Evolutionary conservation across 2,888 invertebrate species (phyloP), one percentile per base, ranked within the genome.

Genomic region (Perizoma affinitatum): DNA sequence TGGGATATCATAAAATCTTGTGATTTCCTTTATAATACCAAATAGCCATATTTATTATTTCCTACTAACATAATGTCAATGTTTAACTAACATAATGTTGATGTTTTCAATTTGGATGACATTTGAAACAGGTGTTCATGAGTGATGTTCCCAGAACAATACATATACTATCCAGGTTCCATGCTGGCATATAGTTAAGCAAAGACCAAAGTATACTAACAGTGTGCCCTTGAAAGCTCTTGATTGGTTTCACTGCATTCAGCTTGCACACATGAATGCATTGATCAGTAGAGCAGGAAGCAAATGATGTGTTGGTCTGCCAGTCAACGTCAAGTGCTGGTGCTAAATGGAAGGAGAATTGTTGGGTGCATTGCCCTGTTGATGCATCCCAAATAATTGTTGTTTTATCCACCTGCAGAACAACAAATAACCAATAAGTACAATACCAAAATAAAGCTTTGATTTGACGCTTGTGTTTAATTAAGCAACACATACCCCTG

Each of bases 371-470:
- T 80, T 97, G 97, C 0, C 99, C 99, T 74, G 98, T 98, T 51
- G 97, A 97, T 36, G 99, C 98, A 92, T 99, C 99, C 99, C 99
- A 99, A 76, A 99, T 99, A 66, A 99, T 99, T 42, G 99, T 99
- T 5, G 99, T 99, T 82, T 96, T 96, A 75, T 96, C 96, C 52
- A 96, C 94, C 96, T 97, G 82, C 5, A 79, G 66, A 44, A 55
- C 11, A 45, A 51, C 6, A 11, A 33, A 38, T 38, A 5, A 38
- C 7, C 38, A 38, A 6, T 3, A 38, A 38, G 4, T 38, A n/a
- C 4, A 5, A 6, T 38, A 5, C 7, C 7, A 6, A 3, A 38
- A 38, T 5, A 38, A 5, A 38, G 5, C 7, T 38, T 6, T 38
- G 0, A 38, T 38, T 38, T 38, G 7, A 38, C 38, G 1, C 4